Percentiles rank a stretch among this genome's conserved stretches.
Conservation (phyloP, 2,797 vertebrate genomes). For the Remorina albescens region DNA sequence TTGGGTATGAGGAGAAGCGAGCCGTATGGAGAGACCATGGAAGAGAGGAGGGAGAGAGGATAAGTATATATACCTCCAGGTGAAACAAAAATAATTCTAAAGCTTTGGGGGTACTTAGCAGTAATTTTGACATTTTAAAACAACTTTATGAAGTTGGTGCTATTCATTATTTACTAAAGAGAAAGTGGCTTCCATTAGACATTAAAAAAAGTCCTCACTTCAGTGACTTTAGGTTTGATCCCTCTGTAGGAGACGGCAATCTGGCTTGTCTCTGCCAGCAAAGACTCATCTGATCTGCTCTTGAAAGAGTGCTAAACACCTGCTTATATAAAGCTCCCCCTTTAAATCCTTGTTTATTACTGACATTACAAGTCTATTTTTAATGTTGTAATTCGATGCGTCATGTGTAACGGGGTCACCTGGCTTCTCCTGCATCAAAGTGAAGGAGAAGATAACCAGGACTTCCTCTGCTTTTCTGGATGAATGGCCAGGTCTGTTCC, state of each 20-base stretch:
- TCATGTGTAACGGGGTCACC: background rate
- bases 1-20: conserved; percentile 68
- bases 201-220: conserved; percentile 26
- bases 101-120: conserved; percentile 49
- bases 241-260: conserved; percentile 25
- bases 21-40: conserved; percentile 44
- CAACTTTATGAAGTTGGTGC: conserved; percentile 24
- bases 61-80: conserved; percentile 17
- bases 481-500: background rate
- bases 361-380: background rate
- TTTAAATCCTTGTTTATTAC: background rate
- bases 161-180: conserved; percentile 26
- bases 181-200: conserved; percentile 27
- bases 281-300: conserved; percentile 34
- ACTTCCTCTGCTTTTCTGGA: background rate
- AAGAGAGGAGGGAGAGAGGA: conserved; percentile 26
- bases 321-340: conserved; percentile 17
- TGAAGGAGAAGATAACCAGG: background rate
- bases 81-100: background rate
- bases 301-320: conserved; percentile 12
- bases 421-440: background rate
- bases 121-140: conserved; percentile 41
- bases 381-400: background rate
- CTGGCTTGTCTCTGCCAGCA: conserved; percentile 21
- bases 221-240: conserved; percentile 13